These are phyloP conservation scores for Diprion similis DNA, from an alignment of 1,140 invertebrate species.

Conservation along the genomic window DNA sequence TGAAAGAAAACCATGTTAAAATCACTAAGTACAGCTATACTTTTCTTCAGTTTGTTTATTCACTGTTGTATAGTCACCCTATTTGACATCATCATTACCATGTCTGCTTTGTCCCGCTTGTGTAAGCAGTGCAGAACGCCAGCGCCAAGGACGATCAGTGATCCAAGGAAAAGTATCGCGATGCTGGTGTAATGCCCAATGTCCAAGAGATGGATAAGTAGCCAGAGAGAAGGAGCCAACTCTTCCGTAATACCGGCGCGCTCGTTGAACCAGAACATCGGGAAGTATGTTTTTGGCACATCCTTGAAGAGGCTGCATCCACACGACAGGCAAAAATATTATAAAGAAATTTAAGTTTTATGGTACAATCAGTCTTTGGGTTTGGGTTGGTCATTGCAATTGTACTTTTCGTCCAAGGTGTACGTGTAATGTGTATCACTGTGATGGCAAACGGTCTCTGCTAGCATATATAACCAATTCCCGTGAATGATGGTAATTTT, in stretches of 20 bases:
- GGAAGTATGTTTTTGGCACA: slow-evolving; percentile 74
- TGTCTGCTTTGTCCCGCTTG: not conserved
- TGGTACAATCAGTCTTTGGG: no score
- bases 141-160: slow-evolving; percentile 34
- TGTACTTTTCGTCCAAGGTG: no score
- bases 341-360: slow-evolving; percentile 4
- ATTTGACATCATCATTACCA: not conserved
- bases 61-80: slow-evolving; percentile 19
- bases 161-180: slow-evolving; percentile 46
- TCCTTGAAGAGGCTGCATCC: slow-evolving; percentile 69
- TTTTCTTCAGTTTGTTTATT: slow-evolving; percentile 17
- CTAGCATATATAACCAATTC: no score
- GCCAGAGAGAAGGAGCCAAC: slow-evolving; percentile 49
- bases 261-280: slow-evolving; percentile 81
- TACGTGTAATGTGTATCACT: no score
- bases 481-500: not conserved
- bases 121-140: slow-evolving; percentile 28
- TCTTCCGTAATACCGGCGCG: slow-evolving; percentile 67
- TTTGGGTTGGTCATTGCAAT: not conserved
- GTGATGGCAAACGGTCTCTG: no score
- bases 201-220: slow-evolving; percentile 46
- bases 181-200: slow-evolving; percentile 42
- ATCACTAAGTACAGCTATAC: no score
- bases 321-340: not conserved
- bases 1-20: no score